Evolutionary conservation across 2,113 vertebrate genomes (phyloP).

Genomic region (Chaetops frenatus): DNA sequence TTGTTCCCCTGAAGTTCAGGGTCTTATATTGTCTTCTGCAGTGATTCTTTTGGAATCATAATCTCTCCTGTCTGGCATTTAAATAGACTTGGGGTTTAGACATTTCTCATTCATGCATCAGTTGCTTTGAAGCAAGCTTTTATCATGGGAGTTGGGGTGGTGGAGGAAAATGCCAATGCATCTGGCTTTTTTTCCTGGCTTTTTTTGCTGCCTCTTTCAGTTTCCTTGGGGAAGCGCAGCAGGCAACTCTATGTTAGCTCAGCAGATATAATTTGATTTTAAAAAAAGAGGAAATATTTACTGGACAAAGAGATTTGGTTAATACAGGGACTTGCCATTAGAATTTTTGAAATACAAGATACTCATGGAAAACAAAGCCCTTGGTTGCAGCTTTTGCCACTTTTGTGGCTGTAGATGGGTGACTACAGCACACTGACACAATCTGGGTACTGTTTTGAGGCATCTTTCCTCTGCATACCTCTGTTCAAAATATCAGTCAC

Average conservation of each 20-base stretch:
- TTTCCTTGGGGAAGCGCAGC: not conserved
- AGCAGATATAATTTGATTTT: not conserved
- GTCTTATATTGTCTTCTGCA: not conserved
- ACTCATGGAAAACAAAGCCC: not conserved
- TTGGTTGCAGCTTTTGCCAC: not conserved
- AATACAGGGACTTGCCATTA: not conserved
- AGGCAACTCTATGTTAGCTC: not conserved
- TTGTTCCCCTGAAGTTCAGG: not conserved
- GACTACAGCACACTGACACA: fast-evolving
- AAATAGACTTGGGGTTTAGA: not conserved
- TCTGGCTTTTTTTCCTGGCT: not conserved
- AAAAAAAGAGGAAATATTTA: not conserved
- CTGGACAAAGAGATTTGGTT: not conserved
- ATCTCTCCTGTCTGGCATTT: not conserved
- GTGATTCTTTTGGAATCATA: not conserved
- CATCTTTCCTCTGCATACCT: not conserved
- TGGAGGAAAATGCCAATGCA: not conserved
- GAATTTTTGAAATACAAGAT: not conserved
- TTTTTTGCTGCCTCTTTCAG: not conserved
- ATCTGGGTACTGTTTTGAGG: not conserved
- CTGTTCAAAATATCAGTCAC: not conserved
- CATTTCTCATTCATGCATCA: not conserved
- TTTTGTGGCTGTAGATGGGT: not conserved
- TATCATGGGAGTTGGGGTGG: not conserved
- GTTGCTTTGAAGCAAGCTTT: not conserved